Evolutionary conservation across 2,888 invertebrate genomes (phyloP), one percentile per base, ranked within the genome.

Genomic region (Noctua comes): DNA sequence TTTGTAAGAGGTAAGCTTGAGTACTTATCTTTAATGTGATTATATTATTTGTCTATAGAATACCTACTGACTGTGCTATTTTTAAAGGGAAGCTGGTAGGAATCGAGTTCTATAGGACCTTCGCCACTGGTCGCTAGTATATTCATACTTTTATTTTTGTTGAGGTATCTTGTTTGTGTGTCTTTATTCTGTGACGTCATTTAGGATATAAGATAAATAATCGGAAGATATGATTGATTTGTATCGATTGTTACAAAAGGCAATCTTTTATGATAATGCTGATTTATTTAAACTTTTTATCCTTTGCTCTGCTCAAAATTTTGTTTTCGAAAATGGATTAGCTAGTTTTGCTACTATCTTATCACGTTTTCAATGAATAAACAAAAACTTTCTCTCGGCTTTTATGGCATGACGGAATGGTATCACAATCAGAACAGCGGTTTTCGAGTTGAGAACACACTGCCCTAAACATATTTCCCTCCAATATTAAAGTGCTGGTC

Each of bases 191-290:
- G 66, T 54, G 75, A 68, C 54, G 68, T 62, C 51, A 81, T 18
- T 16, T 10, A 36, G 16, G 3, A n/a, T 8, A 13, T 76, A 16
- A 43, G 68, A 82, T 68, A 72, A 71, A 48, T 57, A 43, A 72
- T 72, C 82, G n/a, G 36, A 54, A 68, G n/a, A n/a, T 2, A 57
- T 77, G 82, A 81, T 76, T 46, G 82, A 81, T 81, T 68, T 31
- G 2, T 31, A 21, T 46, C 5, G 36, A 79, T 43, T 18, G 57
- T 11, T 27, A 72, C 21, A 21, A 43, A 48, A 48, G 8, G 1
- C n/a, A 74, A 69, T 65, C 4, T n/a, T 21, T n/a, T 21, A n/a
- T 21, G 54, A 57, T 69, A 73, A n/a, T 16, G 21, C 64, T 27
- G 68, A 68, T 76, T 80, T 31, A 51, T 71, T n/a, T 40, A 65